phyloP scores from a whole-genome alignment of 2,888 invertebrate genomes.

The Habrosyne pyritoides region DNA sequence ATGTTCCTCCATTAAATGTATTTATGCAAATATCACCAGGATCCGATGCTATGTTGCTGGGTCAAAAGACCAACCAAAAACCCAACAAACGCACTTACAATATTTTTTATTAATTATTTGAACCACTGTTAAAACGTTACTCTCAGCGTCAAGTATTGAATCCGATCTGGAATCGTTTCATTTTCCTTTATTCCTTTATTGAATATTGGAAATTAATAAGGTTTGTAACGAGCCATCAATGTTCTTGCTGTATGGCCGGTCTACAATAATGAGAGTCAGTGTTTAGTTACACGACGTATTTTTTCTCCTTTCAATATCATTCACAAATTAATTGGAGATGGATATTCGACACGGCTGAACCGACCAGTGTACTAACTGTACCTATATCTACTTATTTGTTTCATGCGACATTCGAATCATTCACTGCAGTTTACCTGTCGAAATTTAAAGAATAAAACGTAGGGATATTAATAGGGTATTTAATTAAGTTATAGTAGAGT shows the following conservation, averaged over 20 bases:
- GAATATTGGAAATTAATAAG: conserved; percentile 46
- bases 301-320: conserved; percentile 50
- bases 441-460: no score
- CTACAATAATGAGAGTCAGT: conserved; percentile 51
- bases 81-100: background rate
- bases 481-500: no score
- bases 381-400: background rate
- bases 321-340: conserved; percentile 60
- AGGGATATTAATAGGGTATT: no score
- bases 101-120: background rate
- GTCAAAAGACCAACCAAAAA: no score
- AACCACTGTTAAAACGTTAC: background rate
- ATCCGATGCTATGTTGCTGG: no score
- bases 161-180: conserved; percentile 42
- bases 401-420: background rate
- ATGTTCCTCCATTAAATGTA: no score
- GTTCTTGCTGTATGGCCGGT: conserved; percentile 37
- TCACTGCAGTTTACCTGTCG: no score
- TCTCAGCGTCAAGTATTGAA: conserved; percentile 16
- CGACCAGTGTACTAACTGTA: background rate
- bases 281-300: conserved; percentile 37
- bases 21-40: no score
- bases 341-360: conserved; percentile 37
- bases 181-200: conserved; percentile 16
- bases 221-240: conserved; percentile 56